Percentiles rank a stretch among this genome's conserved stretches.
These are phyloP conservation scores for Drosophila cardini DNA, from an alignment of 1,140 invertebrate genomes.

Conservation along the genomic window DNA sequence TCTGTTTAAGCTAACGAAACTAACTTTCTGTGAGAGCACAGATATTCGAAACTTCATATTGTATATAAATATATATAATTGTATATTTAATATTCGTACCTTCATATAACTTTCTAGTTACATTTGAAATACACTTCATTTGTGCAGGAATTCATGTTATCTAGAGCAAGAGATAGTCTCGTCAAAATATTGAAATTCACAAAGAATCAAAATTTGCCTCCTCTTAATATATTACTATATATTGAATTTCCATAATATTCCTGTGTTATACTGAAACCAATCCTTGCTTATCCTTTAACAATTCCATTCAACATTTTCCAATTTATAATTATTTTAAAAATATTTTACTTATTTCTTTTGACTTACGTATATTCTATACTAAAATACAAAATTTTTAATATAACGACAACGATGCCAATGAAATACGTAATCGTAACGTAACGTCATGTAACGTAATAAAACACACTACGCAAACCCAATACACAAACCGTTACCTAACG, in stretches of 20 bases:
- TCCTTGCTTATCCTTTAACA: constrained; percentile 43
- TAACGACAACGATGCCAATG: constrained; percentile 72
- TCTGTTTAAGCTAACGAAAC: constrained; percentile 69
- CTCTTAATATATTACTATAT: constrained; percentile 38
- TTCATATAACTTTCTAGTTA: constrained; percentile 1
- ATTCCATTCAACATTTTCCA: constrained; percentile 26
- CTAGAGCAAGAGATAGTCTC: constrained; percentile 67
- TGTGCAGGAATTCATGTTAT: constrained; percentile 23
- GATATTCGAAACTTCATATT: constrained; percentile 36
- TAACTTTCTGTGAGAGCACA: constrained; percentile 48
- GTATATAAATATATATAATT: constrained; percentile 18
- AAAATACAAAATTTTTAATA: constrained; percentile 45
- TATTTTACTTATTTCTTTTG: constrained; percentile 42
- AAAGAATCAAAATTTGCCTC: not conserved
- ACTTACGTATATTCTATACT: constrained; percentile 47
- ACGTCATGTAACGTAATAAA: constrained; percentile 36
- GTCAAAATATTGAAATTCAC: constrained; percentile 57
- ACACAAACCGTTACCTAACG: constrained; percentile 58
- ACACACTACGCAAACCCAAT: constrained; percentile 40
- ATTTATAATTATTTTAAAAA: constrained; percentile 2
- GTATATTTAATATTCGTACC: not conserved
- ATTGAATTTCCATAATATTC: constrained; percentile 12
- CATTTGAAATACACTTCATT: constrained; percentile 43
- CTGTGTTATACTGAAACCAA: constrained; percentile 5
- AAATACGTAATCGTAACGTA: constrained; percentile 73